phyloP scores from a whole-genome alignment of 2,888 invertebrate genomes.

The Congeria kusceri region DNA sequence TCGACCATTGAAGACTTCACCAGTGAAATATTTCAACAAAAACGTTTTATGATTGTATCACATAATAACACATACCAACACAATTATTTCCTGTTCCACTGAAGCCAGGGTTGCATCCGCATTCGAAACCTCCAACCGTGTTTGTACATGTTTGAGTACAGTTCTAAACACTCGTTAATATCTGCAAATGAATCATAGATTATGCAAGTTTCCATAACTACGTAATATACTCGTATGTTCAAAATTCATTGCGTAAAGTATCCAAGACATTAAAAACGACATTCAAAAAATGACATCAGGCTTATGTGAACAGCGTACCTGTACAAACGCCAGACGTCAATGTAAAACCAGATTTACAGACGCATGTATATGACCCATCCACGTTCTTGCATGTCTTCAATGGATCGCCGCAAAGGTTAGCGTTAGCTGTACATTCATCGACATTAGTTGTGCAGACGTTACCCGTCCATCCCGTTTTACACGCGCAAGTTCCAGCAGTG shows the following conservation, averaged over 20 bases:
- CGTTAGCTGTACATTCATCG: slow-evolving; percentile 51
- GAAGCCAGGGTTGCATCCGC: slow-evolving; percentile 88
- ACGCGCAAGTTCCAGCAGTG: slow-evolving; percentile 53
- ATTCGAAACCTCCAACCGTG: slow-evolving; percentile 83
- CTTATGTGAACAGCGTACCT: slow-evolving; percentile 27
- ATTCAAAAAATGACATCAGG: too few species aligned
- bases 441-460: slow-evolving; percentile 46
- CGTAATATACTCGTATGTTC: too few species aligned
- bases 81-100: slow-evolving; percentile 64
- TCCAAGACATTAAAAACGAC: too few species aligned
- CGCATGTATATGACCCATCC: slow-evolving; percentile 52
- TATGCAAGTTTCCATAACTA: too few species aligned
- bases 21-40: neutral
- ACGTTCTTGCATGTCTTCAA: slow-evolving; percentile 24
- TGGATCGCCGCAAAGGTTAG: too few species aligned
- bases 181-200: slow-evolving; percentile 35
- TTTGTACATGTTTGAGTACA: slow-evolving; percentile 30
- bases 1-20: too few species aligned
- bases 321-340: slow-evolving; percentile 29
- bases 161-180: slow-evolving; percentile 28
- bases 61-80: slow-evolving; percentile 59
- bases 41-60: neutral
- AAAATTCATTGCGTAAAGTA: too few species aligned
- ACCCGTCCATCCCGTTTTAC: slow-evolving; percentile 58
- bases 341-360: slow-evolving; percentile 46